Evolutionary conservation across 2,888 invertebrate genomes (phyloP).

Genomic region (Stenodera caucasica): DNA sequence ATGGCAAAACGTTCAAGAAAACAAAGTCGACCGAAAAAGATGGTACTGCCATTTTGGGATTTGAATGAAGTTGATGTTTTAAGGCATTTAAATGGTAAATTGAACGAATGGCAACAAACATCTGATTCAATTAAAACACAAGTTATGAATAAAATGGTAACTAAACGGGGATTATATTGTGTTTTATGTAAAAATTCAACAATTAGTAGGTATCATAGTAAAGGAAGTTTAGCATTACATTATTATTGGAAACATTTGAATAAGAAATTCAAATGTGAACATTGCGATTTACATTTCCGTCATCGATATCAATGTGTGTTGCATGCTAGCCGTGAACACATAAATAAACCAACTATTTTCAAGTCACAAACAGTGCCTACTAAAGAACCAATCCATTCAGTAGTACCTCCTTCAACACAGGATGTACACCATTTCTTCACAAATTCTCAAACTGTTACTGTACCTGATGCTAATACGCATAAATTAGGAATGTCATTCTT

Average conservation of each 20-base stretch:
- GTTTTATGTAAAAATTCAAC: constrained; percentile 50
- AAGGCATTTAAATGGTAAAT: constrained; percentile 46
- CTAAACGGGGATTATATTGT: constrained; percentile 49
- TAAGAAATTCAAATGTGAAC: constrained; percentile 56
- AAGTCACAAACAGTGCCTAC: constrained; percentile 46
- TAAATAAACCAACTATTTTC: constrained; percentile 38
- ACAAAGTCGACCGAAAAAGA: constrained; percentile 58
- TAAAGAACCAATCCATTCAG: constrained; percentile 46
- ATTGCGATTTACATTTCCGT: constrained; percentile 55
- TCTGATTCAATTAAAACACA: constrained; percentile 35
- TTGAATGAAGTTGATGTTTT: constrained; percentile 47
- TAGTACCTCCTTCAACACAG: constrained; percentile 47
- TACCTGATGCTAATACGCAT: constrained; percentile 54
- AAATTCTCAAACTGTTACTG: constrained; percentile 46
- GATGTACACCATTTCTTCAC: constrained; percentile 47
- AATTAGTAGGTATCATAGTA: constrained; percentile 56
- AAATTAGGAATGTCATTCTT: constrained; percentile 55
- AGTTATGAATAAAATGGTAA: constrained; percentile 50
- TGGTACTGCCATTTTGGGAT: constrained; percentile 52
- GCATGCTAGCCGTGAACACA: constrained; percentile 56
- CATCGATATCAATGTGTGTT: constrained; percentile 59
- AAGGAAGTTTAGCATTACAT: constrained; percentile 57
- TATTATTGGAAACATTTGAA: constrained; percentile 58
- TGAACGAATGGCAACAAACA: constrained; percentile 43
- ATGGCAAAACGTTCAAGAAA: constrained; percentile 53